Base-by-base conservation (phyloP, 2,113 vertebrate genomes). In the Rana temporaria region DNA sequence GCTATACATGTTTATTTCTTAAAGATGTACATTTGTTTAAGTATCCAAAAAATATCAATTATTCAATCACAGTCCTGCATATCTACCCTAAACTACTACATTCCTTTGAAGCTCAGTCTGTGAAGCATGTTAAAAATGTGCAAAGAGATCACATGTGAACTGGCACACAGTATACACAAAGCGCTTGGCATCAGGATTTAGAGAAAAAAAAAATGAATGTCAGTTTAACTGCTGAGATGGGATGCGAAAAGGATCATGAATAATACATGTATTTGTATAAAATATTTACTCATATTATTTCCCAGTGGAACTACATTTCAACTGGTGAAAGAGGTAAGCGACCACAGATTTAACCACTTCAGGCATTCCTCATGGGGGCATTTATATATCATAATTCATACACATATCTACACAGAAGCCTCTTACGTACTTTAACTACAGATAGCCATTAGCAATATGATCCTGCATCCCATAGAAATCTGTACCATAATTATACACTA, bases 201-300 rank as follows among this genome's bases (percentile, higher is more conserved):
- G 30, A 20, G 24, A 18, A 20, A 32, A n/a, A 67, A 34, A 3
- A 20, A 19, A 34, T 77, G 64, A 79, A 59, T 63, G 34, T 80
- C 56, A 62, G 63, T 60, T 38, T 67, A 79, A 57, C 17, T 79
- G 64, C 18, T 16, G 55, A 26, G 24, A 18, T 71, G 57, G 55
- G 32, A 48, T 60, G 66, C 30, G 20, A n/a, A 63, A 30, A 71
- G 19, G 32, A 52, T 68, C 24, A 68, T 80, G 67, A 80, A 80
- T 80, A 80, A 80, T 80, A 30, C 78, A 80, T n/a, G 56, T 24
- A 53, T 65, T 20, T 19, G 19, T 66, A 80, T 80, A 60, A 71
- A 80, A 80, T 80, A 80, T 80, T 80, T 70, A 80, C 67, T n/a
- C 30, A 9, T 17, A 42, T 62, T 71, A 71, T 80, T 80, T 80